Evolutionary conservation across 2,888 invertebrate genomes (phyloP).

Genomic region (Zygaena filipendulae): DNA sequence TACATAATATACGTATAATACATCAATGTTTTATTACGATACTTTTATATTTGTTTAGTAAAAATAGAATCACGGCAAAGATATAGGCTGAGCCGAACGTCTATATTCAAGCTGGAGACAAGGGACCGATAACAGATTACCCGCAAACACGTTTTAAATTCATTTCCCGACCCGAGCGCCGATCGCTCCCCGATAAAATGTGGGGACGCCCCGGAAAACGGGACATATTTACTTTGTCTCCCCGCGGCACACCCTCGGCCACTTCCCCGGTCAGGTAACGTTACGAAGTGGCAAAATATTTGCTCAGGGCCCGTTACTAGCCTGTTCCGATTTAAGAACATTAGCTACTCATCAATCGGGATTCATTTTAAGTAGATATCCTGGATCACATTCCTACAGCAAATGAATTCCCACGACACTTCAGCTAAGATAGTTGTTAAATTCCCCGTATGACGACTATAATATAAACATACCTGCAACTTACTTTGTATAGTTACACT

Average conservation of each 20-base stretch:
- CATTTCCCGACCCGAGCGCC: conserved; percentile 66
- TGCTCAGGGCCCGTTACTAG: conserved; percentile 54
- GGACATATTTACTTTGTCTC: conserved; percentile 68
- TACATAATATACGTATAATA: too few species aligned
- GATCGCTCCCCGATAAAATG: conserved; percentile 68
- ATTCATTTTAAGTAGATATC: conserved; percentile 29
- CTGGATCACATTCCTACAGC: conserved; percentile 2
- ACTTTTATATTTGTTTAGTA: too few species aligned
- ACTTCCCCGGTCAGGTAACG: conserved; percentile 64
- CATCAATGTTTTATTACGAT: too few species aligned
- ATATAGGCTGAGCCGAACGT: conserved; percentile 50
- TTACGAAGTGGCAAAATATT: conserved; percentile 64
- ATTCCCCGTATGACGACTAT: too few species aligned
- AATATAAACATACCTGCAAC: too few species aligned
- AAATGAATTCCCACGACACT: conserved; percentile 22
- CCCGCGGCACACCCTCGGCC: conserved; percentile 50
- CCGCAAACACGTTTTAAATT: conserved; percentile 70
- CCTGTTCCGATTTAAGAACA: conserved; percentile 55
- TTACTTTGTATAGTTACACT: too few species aligned
- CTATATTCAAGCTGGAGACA: conserved; percentile 63
- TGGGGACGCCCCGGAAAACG: conserved; percentile 58
- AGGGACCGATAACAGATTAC: conserved; percentile 70
- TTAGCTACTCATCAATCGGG: conserved; percentile 43
- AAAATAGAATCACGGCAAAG: conserved; percentile 47
- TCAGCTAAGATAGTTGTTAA: too few species aligned